Evolutionary conservation across 2,797 vertebrate genomes (phyloP).

Genomic region (Coreius guichenoti): DNA sequence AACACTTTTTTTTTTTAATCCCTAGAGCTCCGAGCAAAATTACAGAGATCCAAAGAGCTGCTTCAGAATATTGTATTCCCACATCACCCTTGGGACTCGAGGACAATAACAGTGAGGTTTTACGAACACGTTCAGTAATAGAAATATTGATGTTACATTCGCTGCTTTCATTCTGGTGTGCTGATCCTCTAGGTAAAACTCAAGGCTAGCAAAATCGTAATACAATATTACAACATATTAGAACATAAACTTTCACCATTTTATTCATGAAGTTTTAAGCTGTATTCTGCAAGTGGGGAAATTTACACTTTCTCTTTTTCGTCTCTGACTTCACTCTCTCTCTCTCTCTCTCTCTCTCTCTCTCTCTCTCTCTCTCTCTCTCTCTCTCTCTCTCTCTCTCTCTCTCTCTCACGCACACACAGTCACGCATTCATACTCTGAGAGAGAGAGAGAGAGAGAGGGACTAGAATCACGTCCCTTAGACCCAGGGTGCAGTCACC

Average conservation of each 20-base stretch:
- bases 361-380: background rate
- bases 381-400: too few species aligned
- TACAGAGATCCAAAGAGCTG: background rate
- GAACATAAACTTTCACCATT: constrained; percentile 48
- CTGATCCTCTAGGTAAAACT: constrained; percentile 53
- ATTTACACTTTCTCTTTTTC: constrained; percentile 14
- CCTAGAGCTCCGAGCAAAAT: constrained; percentile 51
- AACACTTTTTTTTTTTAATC: constrained; percentile 54
- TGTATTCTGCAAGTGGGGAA: constrained; percentile 3
- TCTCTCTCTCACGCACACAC: background rate
- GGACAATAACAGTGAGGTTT: constrained; percentile 54
- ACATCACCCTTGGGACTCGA: constrained; percentile 43
- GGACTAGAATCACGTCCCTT: constrained; percentile 43
- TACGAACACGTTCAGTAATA: constrained; percentile 52
- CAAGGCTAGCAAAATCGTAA: constrained; percentile 47
- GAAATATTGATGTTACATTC: constrained; percentile 59
- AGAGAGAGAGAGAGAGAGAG: background rate
- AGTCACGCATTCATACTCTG: constrained; percentile 8
- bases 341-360: background rate
- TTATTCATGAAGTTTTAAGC: constrained; percentile 54
- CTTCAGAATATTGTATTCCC: background rate
- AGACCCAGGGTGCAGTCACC: constrained; percentile 61
- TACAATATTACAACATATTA: constrained; percentile 57
- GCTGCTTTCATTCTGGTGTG: constrained; percentile 45
- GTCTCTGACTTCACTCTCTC: background rate